Evolutionary conservation across 2,888 invertebrate genomes (phyloP), one percentile per base, ranked within the genome.

Genomic region (Drosophila mimica): DNA sequence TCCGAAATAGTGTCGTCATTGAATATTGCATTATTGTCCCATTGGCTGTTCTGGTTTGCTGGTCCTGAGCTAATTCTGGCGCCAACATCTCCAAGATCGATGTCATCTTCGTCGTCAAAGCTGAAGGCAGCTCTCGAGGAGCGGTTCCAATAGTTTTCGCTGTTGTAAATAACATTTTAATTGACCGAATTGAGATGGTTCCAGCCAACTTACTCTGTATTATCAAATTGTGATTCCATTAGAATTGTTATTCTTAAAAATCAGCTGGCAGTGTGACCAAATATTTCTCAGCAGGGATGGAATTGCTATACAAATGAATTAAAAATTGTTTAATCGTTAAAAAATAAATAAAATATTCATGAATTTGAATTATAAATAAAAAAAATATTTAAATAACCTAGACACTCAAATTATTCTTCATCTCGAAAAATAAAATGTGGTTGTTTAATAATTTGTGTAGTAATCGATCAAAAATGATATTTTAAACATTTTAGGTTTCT

Each of bases 81-180:
- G 15, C 38, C 49, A 6, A 25, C 48, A 43, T 53, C 68, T 25
- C 40, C 54, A 1, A 60, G 51, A 28, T 76, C 82, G 20, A 63
- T 56, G 83, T 96, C 96, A 82, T 96, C 96, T 72, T 96, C 96
- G 80, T 97, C 97, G 82, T 97, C 97, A 91, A 97, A 97, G 91
- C 94, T 96, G 82, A 97, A 96, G 0, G 96, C 96, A 77, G 95
- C 95, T 1, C 95, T 95, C 70, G 95, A 95, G 17, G 95, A 96
- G 83, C 95, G 95, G 91, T 96, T 96, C 97, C 97, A 97, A 93
- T 96, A 97, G 83, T 96, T 96, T 70, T 96, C 96, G 58, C 95
- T 95, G 72, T 95, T 95, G 89, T 30, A 25, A 28, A 11, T 4
- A 3, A 5, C 28, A 38, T 11, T 61, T 48, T 31, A 61, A 0